phyloP scores from a whole-genome alignment of 2,888 invertebrate genomes.

The Xestia sexstrigata region DNA sequence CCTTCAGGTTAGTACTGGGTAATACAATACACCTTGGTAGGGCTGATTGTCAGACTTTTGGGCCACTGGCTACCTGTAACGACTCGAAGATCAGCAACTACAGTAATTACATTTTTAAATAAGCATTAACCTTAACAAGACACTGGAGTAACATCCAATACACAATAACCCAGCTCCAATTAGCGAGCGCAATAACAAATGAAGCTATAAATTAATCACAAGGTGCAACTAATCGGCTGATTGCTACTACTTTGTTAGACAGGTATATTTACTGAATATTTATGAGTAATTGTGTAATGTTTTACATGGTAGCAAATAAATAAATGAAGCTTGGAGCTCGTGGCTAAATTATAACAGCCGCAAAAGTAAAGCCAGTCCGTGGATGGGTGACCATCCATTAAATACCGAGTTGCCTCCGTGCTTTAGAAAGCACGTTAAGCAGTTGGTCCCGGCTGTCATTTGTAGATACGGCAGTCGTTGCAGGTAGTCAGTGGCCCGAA shows the following conservation, averaged over 20 bases:
- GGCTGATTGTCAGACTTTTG: too few species aligned
- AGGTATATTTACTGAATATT: background rate
- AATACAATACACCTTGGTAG: too few species aligned
- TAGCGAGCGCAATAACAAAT: slow-evolving; percentile 17
- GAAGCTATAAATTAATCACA: slow-evolving; percentile 21
- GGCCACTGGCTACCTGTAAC: too few species aligned
- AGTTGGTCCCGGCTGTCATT: too few species aligned
- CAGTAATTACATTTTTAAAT: background rate
- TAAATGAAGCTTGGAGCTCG: background rate
- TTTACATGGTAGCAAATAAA: background rate
- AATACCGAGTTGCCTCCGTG: too few species aligned
- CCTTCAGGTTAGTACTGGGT: too few species aligned
- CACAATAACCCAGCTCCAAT: background rate
- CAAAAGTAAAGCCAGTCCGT: background rate
- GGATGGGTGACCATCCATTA: too few species aligned
- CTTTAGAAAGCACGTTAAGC: too few species aligned
- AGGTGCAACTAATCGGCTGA: slow-evolving; percentile 2
- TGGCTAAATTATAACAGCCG: background rate
- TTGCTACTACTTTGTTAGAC: slow-evolving; percentile 5
- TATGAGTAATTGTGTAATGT: background rate
- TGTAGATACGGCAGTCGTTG: too few species aligned
- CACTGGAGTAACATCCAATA: background rate
- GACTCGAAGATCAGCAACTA: too few species aligned
- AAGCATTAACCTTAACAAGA: background rate
- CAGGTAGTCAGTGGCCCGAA: too few species aligned